A percentile compares a stretch with the other conserved stretches of the same genome.
Evolutionary conservation across 2,888 invertebrate species (phyloP).

Genomic region (Acronicta aceris): DNA sequence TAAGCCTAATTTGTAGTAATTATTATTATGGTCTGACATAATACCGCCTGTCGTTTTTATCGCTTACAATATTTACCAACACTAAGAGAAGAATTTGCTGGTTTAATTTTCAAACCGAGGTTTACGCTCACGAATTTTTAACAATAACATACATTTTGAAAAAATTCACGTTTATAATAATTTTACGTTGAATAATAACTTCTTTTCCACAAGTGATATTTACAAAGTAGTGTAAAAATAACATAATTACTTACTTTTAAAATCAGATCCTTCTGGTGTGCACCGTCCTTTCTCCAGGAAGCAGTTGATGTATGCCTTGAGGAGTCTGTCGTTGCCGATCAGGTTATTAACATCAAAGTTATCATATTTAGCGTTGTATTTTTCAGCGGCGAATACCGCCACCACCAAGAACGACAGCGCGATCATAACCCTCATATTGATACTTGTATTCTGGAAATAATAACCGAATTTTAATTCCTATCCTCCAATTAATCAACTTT

Average conservation of each 20-base stretch:
- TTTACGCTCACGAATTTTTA: too few relatives aligned
- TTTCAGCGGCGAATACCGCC: conserved; percentile 77
- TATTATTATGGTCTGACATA: too few relatives aligned
- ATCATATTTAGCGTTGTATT: conserved; percentile 92
- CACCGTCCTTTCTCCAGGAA: conserved; percentile 91
- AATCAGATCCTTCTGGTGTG: conserved; percentile 92
- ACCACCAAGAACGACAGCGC: conserved; percentile 75
- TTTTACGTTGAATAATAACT: too few relatives aligned
- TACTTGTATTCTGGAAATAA: conserved; percentile 63
- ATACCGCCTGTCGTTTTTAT: too few relatives aligned
- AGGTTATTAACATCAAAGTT: conserved; percentile 93
- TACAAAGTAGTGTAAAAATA: neutral
- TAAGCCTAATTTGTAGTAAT: too few relatives aligned
- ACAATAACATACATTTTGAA: too few relatives aligned
- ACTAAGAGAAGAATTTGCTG: too few relatives aligned
- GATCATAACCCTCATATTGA: conserved; percentile 76
- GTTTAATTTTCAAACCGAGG: too few relatives aligned
- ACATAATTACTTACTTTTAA: conserved; percentile 90
- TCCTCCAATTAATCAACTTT: conserved; percentile 53
- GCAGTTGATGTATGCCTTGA: conserved; percentile 93
- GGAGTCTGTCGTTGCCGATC: conserved; percentile 91
- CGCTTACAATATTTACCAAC: too few relatives aligned
- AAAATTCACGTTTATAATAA: too few relatives aligned
- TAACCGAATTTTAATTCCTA: conserved; percentile 42
- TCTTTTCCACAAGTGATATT: too few relatives aligned